Base-by-base conservation (phyloP, 2,113 vertebrate species). In the Eonycteris spelaea region DNA sequence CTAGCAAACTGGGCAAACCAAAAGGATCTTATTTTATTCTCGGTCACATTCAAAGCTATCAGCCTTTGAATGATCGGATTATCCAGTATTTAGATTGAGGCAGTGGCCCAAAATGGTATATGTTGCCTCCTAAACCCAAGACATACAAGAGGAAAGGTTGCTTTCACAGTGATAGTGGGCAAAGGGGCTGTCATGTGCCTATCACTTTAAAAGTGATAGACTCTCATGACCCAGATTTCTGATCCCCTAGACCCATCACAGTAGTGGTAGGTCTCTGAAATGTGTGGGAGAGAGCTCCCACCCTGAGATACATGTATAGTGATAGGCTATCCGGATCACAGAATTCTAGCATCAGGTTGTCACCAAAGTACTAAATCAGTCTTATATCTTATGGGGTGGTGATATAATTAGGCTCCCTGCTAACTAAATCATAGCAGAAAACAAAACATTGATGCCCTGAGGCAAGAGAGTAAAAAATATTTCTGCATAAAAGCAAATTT, bases 1-100 rank as follows among this genome's bases (percentile, higher is more conserved):
- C 4, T 2, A 51, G 61, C 40, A 51, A 48, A 59, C 1, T 3
- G 6, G 33, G 1, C 33, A n/a, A 65, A 55, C 11, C 0, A 3
- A 73, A 85, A 85, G 61, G 35, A 12, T 26, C 63, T 63, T n/a
- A 57, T 86, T 30, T 57, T 15, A 35, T 53, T 57, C 71, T 59
- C 73, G 48, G 82, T 48, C 80, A 65, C 61, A 30, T 30, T 63
- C 55, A 51, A 48, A 48, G 38, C 40, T 22, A 5, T 10, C 21
- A 22, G 15, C 61, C 63, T 67, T 70, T n/a, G 51, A 68, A 5
- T 70, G 19, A n/a, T 6, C 35, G 43, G 48, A 21, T 18, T 4
- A 30, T 19, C 38, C 22, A 61, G 63, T 40, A 19, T 40, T 40
- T 18, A 14, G 51, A 11, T 13, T 59, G 33, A 40, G 61, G 33